Base-by-base conservation (phyloP, 2,797 vertebrate genomes). In the Cottoperca gobio region DNA sequence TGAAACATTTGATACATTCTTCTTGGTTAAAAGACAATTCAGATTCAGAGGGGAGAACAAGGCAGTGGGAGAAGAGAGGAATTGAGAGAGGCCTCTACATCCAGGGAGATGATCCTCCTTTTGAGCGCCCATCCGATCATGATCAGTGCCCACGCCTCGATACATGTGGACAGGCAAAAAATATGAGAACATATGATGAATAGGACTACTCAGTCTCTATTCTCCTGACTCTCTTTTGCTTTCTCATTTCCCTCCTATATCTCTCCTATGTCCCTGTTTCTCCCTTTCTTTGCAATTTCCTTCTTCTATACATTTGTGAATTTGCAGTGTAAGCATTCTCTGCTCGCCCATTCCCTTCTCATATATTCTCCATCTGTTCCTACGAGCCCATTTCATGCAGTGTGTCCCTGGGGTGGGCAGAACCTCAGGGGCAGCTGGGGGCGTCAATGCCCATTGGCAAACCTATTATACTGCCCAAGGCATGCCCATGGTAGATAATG, bases 1-100 rank as follows among this genome's bases (percentile, higher is more conserved):
- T 91, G 84, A 90, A 84, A 90, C 89, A 90, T 86, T 76, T 89
- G 78, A 70, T 80, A 68, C 78, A 71, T 2, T 62, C 70, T 46
- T 87, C 81, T 84, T 76, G 66, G 81, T 86, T 77, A 59, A 68
- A 43, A 86, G 80, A 89, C 72, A 82, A 86, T 90, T 90, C 80
- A 52, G 79, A 90, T 86, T 92, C 84, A 81, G 85, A 83, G 74
- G 81, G 75, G 42, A 67, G 78, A 78, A 77, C 73, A 87, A 43
- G 42, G 63, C 43, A 42, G 67, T 0, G 9, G 33, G 65, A 61
- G 40, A 26, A 46, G 16, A 40, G 37, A 55, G 19, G 53, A 65
- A 75, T 31, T 40, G 50, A 66, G 73, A 75, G 74, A 58, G 28
- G 83, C 62, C 62, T 74, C 54, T 57, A 70, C 66, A 85, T 76